Evolutionary conservation across 2,888 invertebrate species (phyloP).

Genomic region (Caenorhabditis sinica): DNA sequence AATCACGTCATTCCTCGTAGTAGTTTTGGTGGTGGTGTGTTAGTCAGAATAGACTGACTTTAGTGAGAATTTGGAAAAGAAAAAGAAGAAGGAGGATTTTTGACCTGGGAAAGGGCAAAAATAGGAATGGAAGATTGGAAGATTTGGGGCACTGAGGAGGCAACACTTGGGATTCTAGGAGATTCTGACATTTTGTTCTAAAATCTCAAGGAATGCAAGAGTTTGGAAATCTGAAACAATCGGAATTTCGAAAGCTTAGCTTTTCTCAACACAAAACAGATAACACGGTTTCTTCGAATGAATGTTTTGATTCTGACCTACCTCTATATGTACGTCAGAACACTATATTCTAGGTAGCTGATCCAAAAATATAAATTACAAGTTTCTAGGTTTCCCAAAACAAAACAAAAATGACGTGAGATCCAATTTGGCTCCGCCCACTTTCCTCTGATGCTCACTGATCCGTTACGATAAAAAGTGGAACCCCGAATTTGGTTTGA

Average conservation of each 20-base stretch:
- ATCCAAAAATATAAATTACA: background rate
- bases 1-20: constrained; percentile 22
- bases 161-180: background rate
- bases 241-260: background rate
- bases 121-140: too few species aligned
- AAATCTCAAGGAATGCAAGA: too few species aligned
- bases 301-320: background rate
- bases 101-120: constrained; percentile 9
- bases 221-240: background rate
- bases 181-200: background rate
- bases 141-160: too few species aligned
- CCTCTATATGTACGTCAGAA: background rate
- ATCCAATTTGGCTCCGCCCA: background rate
- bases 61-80: too few species aligned
- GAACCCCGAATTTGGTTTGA: too few species aligned
- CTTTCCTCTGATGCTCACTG: background rate
- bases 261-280: background rate
- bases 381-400: background rate
- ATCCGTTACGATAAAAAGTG: background rate
- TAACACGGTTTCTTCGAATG: background rate
- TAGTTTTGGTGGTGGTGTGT: background rate
- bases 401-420: background rate
- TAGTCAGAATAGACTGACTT: background rate
- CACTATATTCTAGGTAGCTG: background rate
- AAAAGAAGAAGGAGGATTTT: background rate